A percentile compares a stretch with the other conserved stretches of the same genome.
phyloP scores from a whole-genome alignment of 2,888 invertebrate genomes.

The Ecliptopera silaceata region DNA sequence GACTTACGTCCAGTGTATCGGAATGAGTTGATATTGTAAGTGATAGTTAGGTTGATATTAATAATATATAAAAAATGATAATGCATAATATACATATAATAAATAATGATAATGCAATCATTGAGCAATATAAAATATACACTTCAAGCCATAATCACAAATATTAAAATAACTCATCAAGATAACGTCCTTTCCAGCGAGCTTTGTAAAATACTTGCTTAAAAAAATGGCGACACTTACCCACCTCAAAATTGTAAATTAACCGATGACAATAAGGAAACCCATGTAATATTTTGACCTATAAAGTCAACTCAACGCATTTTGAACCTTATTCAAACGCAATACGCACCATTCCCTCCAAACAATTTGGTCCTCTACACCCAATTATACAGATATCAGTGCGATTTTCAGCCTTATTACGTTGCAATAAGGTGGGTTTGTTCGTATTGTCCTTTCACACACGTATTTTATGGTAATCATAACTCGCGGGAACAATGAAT shows the following conservation, averaged over 20 bases:
- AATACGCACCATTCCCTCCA: conserved; percentile 7
- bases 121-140: too few relatives aligned
- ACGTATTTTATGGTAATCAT: conserved; percentile 29
- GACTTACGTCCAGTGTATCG: too few relatives aligned
- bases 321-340: conserved; percentile 12
- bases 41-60: too few relatives aligned
- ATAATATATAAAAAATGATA: too few relatives aligned
- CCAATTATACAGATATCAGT: conserved; percentile 13
- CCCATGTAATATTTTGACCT: conserved; percentile 1
- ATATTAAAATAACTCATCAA: too few relatives aligned
- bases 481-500: conserved; percentile 38
- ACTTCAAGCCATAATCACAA: too few relatives aligned
- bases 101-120: too few relatives aligned
- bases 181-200: too few relatives aligned
- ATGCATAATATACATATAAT: too few relatives aligned
- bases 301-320: not conserved
- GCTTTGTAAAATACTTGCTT: not conserved
- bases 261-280: not conserved
- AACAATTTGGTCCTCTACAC: conserved; percentile 6
- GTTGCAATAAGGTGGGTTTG: conserved; percentile 11
- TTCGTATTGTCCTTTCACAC: conserved; percentile 7
- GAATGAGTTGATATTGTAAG: too few relatives aligned
- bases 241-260: not conserved
- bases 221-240: not conserved
- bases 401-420: conserved; percentile 9